A percentile compares a stretch with the other conserved stretches of the same genome.
phyloP scores from a whole-genome alignment of 2,113 vertebrate species.

The Chinchilla lanigera region DNA sequence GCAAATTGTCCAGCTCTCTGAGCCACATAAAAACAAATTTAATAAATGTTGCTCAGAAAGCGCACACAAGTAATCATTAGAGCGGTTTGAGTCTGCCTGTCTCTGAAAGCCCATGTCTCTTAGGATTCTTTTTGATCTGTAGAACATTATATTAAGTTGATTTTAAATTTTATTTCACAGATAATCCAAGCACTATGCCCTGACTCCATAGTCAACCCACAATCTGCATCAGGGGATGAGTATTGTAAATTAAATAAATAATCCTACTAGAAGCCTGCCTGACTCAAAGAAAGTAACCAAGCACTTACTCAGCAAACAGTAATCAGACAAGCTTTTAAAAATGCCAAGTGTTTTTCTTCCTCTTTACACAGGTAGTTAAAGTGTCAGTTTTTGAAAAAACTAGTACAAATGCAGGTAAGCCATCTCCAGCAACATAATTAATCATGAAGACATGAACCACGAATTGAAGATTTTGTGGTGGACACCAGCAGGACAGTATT shows the following conservation, averaged over 20 bases:
- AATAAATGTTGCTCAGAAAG: conserved; percentile 47
- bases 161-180: conserved; percentile 62
- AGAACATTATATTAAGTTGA: background rate
- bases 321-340: conserved; percentile 20
- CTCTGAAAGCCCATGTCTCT: conserved; percentile 11
- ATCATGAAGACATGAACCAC: background rate
- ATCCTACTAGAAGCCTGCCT: background rate
- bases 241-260: background rate
- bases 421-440: conserved; percentile 20
- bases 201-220: conserved; percentile 15
- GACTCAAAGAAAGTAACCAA: background rate
- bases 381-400: background rate
- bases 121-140: background rate
- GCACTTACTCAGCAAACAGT: background rate
- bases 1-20: conserved; percentile 19
- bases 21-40: conserved; percentile 41
- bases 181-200: background rate
- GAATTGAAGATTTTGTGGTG: background rate
- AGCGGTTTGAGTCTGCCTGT: conserved; percentile 4
- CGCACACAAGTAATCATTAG: conserved; percentile 4
- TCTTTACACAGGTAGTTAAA: conserved; percentile 20
- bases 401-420: background rate
- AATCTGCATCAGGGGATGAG: background rate
- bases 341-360: background rate
- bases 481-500: background rate